phyloP scores from a whole-genome alignment of 2,888 invertebrate genomes.

The Plagodis dolabraria region DNA sequence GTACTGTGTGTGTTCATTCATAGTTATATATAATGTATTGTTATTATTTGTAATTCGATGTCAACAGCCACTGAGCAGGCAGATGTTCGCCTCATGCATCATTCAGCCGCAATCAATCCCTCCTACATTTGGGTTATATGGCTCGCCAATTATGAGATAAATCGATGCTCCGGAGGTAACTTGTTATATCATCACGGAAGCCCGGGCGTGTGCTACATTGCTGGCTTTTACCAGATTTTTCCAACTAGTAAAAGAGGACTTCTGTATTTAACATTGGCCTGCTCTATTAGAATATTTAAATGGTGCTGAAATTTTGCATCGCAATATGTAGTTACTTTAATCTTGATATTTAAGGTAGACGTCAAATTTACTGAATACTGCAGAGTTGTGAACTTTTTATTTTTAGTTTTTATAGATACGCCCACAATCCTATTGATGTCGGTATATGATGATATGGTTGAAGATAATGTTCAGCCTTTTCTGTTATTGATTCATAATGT shows the following conservation, averaged over 20 bases:
- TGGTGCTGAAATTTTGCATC: no score
- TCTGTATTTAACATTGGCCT: conserved; percentile 47
- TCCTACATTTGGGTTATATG: conserved; percentile 55
- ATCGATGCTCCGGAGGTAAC: conserved; percentile 55
- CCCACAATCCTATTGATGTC: no score
- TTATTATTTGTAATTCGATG: conserved; percentile 22
- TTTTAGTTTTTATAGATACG: no score
- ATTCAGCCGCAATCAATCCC: conserved; percentile 71
- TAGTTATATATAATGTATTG: conserved; percentile 30
- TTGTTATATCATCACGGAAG: conserved; percentile 63
- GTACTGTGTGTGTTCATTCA: conserved; percentile 55
- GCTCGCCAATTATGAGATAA: conserved; percentile 58
- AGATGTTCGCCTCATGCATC: conserved; percentile 55
- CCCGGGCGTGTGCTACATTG: conserved; percentile 57
- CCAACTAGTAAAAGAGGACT: conserved; percentile 56
- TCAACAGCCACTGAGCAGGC: conserved; percentile 21
- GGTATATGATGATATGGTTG: no score
- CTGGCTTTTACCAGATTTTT: conserved; percentile 64
- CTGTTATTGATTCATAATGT: no score
- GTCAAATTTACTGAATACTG: no score
- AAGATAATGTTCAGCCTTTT: no score
- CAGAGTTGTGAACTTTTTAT: no score
- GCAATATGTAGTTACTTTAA: no score
- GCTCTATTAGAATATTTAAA: no score
- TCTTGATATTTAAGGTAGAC: no score